Percentiles rank a stretch among this genome's conserved stretches.
Conservation (phyloP, 2,888 invertebrate genomes). For the Drosophila limbata region DNA sequence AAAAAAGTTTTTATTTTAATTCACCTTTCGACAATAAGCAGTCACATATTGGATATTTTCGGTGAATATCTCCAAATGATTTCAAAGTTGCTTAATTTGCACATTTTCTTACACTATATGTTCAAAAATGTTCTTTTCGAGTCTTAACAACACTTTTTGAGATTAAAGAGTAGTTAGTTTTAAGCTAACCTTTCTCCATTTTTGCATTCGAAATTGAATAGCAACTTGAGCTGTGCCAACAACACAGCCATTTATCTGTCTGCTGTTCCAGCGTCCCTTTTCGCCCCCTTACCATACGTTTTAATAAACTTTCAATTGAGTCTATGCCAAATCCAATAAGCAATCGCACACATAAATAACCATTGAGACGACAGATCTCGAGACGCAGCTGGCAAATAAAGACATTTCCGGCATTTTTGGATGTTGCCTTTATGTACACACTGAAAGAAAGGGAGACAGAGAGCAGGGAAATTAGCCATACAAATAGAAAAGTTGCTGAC, state of each 20-base stretch:
- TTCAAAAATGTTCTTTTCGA: background rate
- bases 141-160: background rate
- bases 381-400: constrained; percentile 63
- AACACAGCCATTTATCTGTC: constrained; percentile 43
- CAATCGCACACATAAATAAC: constrained; percentile 58
- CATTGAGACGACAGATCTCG: constrained; percentile 44
- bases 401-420: constrained; percentile 73
- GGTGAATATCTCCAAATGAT: no score
- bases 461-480: constrained; percentile 61
- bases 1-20: no score
- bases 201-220: constrained; percentile 1
- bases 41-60: no score
- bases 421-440: constrained; percentile 15
- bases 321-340: constrained; percentile 62
- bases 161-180: constrained; percentile 12
- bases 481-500: constrained; percentile 74
- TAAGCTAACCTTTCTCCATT: constrained; percentile 5
- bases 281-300: constrained; percentile 6
- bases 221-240: constrained; percentile 15
- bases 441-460: background rate
- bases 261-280: constrained; percentile 4
- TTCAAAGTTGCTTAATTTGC: no score
- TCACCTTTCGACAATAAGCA: no score
- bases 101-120: no score
- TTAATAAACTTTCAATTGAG: constrained; percentile 66